Evolutionary conservation across 2,888 invertebrate species (phyloP), one percentile per base, ranked within the genome.

Genomic region (Pheosia gnoma): DNA sequence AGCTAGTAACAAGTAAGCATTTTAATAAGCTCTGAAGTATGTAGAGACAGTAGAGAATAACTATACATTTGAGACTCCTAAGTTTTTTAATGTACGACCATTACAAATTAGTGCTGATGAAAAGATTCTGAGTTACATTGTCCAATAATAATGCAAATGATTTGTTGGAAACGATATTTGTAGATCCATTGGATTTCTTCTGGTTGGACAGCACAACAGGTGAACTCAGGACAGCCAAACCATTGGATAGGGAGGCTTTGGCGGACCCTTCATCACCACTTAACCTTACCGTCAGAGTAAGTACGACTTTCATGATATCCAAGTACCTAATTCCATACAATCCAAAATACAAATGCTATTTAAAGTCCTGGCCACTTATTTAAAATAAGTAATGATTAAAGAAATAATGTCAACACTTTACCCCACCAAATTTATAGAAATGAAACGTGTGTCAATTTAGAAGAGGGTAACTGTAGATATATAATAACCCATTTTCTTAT

Each of bases 141-240:
- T 25, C 25, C 25, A 25, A 8, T 3, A 43, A 9, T 43, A 9
- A 9, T 8, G 9, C 43, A 3, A 43, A 6, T 49, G 8, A 49
- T n/a, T n/a, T 49, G 7, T 6, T n/a, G n/a, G 5, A 7, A n/a
- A 57, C 45, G 4, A 36, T 10, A 37, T 65, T 87, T 84, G 9
- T 84, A 98, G 98, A 98, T 94, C 98, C 98, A 0, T 94, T 97
- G 88, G 97, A 98, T 80, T 98, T 97, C 83, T 98, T 98, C 84
- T 89, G 96, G 13, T 85, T 98, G 79, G 97, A 98, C 86, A 94
- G 96, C 54, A 93, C 94, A 36, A 96, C 96, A 1, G 98, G 98
- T 0, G 97, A 97, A 82, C 84, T 99, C 57, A 94, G 95, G 75
- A 97, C 98, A 0, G 98, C 97, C 0, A 96, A 97, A 77, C 97